Percentiles rank a stretch among this genome's conserved stretches.
These are phyloP conservation scores for Empis livida DNA, from an alignment of 2,888 invertebrate genomes.

Conservation along the genomic window DNA sequence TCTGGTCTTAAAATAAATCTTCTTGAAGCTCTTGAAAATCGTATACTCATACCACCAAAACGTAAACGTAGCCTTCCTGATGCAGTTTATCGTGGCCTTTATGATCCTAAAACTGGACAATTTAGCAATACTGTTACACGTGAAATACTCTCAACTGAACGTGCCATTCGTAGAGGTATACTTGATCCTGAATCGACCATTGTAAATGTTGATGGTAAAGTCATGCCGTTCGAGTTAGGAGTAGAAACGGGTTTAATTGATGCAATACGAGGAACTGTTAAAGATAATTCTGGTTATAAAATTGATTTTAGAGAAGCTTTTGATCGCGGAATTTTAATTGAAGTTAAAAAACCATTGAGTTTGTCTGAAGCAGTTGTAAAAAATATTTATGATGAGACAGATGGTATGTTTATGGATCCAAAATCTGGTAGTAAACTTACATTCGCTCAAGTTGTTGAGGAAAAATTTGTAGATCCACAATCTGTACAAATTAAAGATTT, in stretches of 20 bases:
- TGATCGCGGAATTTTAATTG: conserved; percentile 67
- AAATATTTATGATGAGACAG: conserved; percentile 62
- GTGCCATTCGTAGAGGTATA: conserved; percentile 71
- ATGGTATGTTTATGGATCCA: conserved; percentile 74
- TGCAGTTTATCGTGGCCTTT: conserved; percentile 83
- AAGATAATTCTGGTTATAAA: conserved; percentile 45
- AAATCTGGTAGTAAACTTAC: conserved; percentile 64
- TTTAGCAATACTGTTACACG: conserved; percentile 69
- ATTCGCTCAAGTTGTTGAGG: conserved; percentile 68
- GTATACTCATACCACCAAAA: conserved; percentile 68
- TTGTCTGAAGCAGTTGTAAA: conserved; percentile 71
- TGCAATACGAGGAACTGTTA: conserved; percentile 56
- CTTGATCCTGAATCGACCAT: conserved; percentile 77
- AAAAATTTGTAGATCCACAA: conserved; percentile 69
- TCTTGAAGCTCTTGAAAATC: conserved; percentile 71
- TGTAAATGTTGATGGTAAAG: conserved; percentile 67
- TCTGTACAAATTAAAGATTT: conserved; percentile 73
- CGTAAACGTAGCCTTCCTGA: conserved; percentile 73
- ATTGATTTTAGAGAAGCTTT: conserved; percentile 76
- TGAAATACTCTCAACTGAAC: conserved; percentile 65
- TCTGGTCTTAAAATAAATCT: conserved; percentile 63
- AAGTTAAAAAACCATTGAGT: conserved; percentile 68
- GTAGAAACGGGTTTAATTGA: conserved; percentile 65
- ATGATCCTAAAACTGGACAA: conserved; percentile 71
- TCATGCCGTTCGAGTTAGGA: conserved; percentile 72